These are phyloP conservation scores for Drosophila mettleri DNA, from an alignment of 2,888 invertebrate species.

Conservation along the genomic window DNA sequence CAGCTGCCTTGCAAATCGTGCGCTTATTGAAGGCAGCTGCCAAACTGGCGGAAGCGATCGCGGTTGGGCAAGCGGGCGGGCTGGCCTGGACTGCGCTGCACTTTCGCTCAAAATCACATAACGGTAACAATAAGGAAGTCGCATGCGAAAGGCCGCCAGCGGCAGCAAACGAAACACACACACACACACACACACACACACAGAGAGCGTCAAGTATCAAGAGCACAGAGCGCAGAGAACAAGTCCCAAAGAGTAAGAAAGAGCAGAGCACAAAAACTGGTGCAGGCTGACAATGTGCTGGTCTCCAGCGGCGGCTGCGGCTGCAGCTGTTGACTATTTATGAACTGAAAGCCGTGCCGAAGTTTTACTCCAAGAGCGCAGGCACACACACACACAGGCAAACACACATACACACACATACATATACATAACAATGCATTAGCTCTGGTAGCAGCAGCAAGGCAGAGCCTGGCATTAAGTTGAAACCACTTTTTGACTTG, in stretches of 20 bases:
- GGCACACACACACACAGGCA: constrained; percentile 11
- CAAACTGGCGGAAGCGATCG: constrained; percentile 37
- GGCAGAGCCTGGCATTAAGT: constrained; percentile 6
- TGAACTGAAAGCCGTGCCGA: constrained; percentile 56
- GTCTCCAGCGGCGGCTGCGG: constrained; percentile 12
- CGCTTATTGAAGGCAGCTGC: constrained; percentile 47
- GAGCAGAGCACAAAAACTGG: constrained; percentile 1
- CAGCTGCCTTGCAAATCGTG: constrained; percentile 20
- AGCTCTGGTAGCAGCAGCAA: neutral
- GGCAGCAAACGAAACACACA: constrained; percentile 15
- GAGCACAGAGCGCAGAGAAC: neutral
- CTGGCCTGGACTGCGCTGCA: constrained; percentile 32
- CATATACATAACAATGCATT: constrained; percentile 17
- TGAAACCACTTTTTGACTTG: constrained; percentile 30
- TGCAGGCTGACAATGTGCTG: constrained; percentile 28
- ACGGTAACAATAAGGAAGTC: constrained; percentile 75
- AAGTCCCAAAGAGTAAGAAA: neutral
- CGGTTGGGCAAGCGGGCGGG: neutral
- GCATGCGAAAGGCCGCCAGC: constrained; percentile 65
- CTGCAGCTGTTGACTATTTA: constrained; percentile 60
- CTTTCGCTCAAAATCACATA: constrained; percentile 68
- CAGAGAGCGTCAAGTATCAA: neutral
- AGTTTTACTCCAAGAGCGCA: constrained; percentile 27
- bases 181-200: constrained; percentile 2
- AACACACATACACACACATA: constrained; percentile 4